These are phyloP conservation scores for Noctua fimbriata DNA, from an alignment of 2,888 invertebrate genomes.

Conservation along the genomic window DNA sequence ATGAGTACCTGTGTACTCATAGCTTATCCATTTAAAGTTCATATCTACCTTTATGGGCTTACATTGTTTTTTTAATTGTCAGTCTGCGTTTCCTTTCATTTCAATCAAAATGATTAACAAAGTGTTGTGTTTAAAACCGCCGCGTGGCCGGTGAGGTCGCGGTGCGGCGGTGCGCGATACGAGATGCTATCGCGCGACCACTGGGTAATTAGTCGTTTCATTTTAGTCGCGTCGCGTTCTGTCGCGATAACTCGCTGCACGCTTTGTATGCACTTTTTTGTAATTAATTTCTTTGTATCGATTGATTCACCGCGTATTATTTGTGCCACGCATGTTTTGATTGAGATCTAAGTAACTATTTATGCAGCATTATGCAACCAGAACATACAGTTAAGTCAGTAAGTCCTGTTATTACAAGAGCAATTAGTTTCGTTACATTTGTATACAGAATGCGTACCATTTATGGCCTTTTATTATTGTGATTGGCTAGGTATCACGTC, in stretches of 20 bases:
- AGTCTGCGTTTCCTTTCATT: slow-evolving; percentile 72
- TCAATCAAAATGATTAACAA: slow-evolving; percentile 77
- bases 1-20: too few relatives aligned
- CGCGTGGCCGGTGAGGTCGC: slow-evolving; percentile 57
- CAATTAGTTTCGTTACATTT: slow-evolving; percentile 74
- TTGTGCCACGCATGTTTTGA: slow-evolving; percentile 59
- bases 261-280: slow-evolving; percentile 83
- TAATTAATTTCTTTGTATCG: slow-evolving; percentile 84
- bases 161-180: slow-evolving; percentile 57
- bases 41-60: slow-evolving; percentile 52
- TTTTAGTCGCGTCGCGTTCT: slow-evolving; percentile 81
- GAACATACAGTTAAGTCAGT: slow-evolving; percentile 43
- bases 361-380: slow-evolving; percentile 41
- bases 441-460: slow-evolving; percentile 68
- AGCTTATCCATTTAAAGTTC: slow-evolving; percentile 42
- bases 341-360: slow-evolving; percentile 41
- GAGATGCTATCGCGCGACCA: slow-evolving; percentile 82
- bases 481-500: slow-evolving; percentile 67
- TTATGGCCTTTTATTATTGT: slow-evolving; percentile 72
- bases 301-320: slow-evolving; percentile 76
- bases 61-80: slow-evolving; percentile 72
- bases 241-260: slow-evolving; percentile 81
- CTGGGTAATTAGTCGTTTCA: slow-evolving; percentile 86
- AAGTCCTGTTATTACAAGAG: slow-evolving; percentile 61
- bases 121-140: slow-evolving; percentile 73